Conservation (phyloP, 2,797 vertebrate genomes). For the Lates japonicus region DNA sequence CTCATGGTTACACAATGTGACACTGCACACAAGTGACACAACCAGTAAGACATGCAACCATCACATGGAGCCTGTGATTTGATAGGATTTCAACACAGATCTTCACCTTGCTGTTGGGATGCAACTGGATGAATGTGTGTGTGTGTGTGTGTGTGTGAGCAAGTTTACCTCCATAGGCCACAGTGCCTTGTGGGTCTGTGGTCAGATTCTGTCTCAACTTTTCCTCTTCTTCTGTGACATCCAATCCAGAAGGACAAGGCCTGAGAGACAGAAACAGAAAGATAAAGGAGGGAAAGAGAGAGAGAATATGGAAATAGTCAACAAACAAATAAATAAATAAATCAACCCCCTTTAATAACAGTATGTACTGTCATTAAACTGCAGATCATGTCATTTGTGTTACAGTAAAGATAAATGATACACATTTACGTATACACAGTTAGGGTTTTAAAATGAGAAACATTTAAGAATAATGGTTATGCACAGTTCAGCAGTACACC, state of each 20-base stretch:
- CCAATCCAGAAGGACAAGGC: conserved; percentile 90
- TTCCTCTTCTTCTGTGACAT: conserved; percentile 89
- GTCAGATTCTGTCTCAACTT: conserved; percentile 87
- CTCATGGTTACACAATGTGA: conserved; percentile 33
- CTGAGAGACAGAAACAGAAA: too few species aligned
- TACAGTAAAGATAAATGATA: not conserved
- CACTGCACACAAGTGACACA: conserved; percentile 57
- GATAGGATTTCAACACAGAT: conserved; percentile 56
- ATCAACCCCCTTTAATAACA: too few species aligned
- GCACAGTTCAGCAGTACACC: not conserved
- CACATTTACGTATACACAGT: too few species aligned
- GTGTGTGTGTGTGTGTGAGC: conserved; percentile 1
- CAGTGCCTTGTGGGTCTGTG: conserved; percentile 91
- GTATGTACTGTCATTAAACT: not conserved
- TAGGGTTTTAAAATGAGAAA: not conserved
- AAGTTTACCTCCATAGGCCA: conserved; percentile 90
- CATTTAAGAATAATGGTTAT: too few species aligned
- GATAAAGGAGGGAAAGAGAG: not conserved
- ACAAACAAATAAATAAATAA: too few species aligned
- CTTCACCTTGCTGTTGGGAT: conserved; percentile 39
- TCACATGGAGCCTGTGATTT: conserved; percentile 17
- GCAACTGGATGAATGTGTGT: conserved; percentile 15
- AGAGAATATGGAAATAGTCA: not conserved
- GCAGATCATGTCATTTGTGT: not conserved
- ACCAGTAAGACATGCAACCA: conserved; percentile 1